These are phyloP conservation scores for Sylvietta virens DNA, from an alignment of 2,113 vertebrate genomes.

Conservation along the genomic window DNA sequence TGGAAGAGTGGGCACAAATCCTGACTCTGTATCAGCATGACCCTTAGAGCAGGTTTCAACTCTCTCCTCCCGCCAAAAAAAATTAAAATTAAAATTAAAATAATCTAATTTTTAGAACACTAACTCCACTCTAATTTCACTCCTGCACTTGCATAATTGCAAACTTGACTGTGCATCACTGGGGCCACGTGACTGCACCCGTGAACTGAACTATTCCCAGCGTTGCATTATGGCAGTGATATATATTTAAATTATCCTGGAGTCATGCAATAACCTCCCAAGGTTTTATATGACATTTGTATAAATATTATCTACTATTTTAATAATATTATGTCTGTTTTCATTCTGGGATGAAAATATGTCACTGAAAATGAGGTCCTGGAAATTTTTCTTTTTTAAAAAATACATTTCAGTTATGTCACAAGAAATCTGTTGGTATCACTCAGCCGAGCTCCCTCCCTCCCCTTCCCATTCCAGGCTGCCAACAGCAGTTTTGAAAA, in stretches of 20 bases:
- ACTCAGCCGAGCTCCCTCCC: not conserved
- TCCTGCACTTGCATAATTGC: not conserved
- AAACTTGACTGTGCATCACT: not conserved
- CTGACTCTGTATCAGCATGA: not conserved
- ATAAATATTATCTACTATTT: constrained; percentile 31
- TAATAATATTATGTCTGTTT: constrained; percentile 24
- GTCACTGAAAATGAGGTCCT: not conserved
- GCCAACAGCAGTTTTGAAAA: constrained; percentile 1
- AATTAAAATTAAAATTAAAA: not conserved
- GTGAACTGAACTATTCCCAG: not conserved
- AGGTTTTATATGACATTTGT: not conserved
- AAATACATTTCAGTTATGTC: not conserved
- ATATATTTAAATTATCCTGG: not conserved
- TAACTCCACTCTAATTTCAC: not conserved
- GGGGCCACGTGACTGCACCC: not conserved
- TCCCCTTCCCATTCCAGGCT: not conserved
- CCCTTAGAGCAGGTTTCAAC: not conserved
- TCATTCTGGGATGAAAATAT: not conserved
- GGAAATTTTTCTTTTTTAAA: not conserved
- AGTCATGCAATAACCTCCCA: not conserved
- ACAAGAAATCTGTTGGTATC: not conserved
- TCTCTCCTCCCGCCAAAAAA: accelerated
- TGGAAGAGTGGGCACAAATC: not conserved
- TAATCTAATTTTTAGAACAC: not conserved
- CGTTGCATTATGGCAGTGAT: not conserved